Evolutionary conservation across 1,140 invertebrate species (phyloP).

Genomic region (Leptopilina clavipes): DNA sequence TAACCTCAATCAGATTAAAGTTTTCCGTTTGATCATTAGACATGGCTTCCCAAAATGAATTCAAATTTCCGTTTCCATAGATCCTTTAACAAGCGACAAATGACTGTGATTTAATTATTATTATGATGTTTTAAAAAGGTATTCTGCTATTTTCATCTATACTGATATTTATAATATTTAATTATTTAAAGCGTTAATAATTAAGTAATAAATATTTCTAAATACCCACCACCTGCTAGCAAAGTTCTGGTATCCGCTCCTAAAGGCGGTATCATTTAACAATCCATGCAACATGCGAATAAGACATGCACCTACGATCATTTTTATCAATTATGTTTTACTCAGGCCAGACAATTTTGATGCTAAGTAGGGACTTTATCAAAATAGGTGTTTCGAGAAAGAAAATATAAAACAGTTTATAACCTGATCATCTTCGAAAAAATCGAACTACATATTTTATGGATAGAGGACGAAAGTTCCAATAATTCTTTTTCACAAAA

Average conservation of each 20-base stretch:
- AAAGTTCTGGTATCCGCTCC: conserved; percentile 74
- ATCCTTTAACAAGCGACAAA: conserved; percentile 64
- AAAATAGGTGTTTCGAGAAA: too few relatives aligned
- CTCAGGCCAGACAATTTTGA: too few relatives aligned
- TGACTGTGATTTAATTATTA: background rate
- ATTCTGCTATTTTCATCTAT: background rate
- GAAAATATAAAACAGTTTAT: too few relatives aligned
- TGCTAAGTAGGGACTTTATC: too few relatives aligned
- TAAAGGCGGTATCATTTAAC: conserved; percentile 78
- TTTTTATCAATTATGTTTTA: conserved; percentile 40
- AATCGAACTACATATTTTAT: too few relatives aligned
- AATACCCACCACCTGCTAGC: conserved; percentile 66
- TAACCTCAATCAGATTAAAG: conserved; percentile 72
- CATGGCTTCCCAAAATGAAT: conserved; percentile 78
- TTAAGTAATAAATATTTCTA: background rate
- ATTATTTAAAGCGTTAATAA: background rate
- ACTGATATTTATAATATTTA: background rate
- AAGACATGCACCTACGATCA: conserved; percentile 78
- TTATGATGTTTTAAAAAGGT: background rate
- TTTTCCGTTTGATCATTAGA: conserved; percentile 65
- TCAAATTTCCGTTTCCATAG: conserved; percentile 76
- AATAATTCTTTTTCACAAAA: too few relatives aligned
- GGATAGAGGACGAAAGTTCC: too few relatives aligned
- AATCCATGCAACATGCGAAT: conserved; percentile 83
- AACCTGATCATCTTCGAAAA: too few relatives aligned